Evolutionary conservation across 2,888 invertebrate species (phyloP).

Genomic region (Pyrochroa serraticornis): DNA sequence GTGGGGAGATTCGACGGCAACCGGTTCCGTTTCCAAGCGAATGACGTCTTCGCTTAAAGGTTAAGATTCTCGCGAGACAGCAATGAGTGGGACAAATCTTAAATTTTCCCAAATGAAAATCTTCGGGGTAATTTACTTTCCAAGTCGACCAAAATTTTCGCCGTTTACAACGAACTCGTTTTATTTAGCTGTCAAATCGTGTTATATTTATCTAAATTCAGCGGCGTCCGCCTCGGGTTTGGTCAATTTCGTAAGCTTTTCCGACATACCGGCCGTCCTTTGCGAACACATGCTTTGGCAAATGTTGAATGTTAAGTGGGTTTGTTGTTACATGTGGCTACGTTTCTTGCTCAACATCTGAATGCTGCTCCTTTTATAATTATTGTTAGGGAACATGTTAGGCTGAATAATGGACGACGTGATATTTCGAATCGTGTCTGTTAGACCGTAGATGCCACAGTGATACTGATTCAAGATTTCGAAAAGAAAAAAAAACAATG

Average conservation of each 20-base stretch:
- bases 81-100: not conserved
- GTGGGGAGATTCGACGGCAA: too few relatives aligned
- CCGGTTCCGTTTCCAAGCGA: too few relatives aligned
- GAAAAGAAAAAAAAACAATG: not conserved
- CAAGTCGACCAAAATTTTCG: not conserved
- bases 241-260: conserved; percentile 11
- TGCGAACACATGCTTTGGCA: conserved; percentile 6
- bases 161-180: not conserved
- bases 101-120: conserved; percentile 9
- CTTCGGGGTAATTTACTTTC: conserved; percentile 1
- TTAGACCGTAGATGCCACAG: not conserved
- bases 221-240: not conserved
- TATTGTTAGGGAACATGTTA: conserved; percentile 1
- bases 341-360: conserved; percentile 21
- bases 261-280: not conserved
- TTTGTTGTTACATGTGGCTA: conserved; percentile 18
- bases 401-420: too few relatives aligned
- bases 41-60: too few relatives aligned
- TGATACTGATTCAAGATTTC: not conserved
- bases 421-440: too few relatives aligned
- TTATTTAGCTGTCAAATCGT: not conserved
- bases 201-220: not conserved
- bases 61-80: too few relatives aligned
- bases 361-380: conserved; percentile 17
- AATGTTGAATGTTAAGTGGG: conserved; percentile 22